phyloP scores from a whole-genome alignment of 2,888 invertebrate species.

The Anthophora plumipes region DNA sequence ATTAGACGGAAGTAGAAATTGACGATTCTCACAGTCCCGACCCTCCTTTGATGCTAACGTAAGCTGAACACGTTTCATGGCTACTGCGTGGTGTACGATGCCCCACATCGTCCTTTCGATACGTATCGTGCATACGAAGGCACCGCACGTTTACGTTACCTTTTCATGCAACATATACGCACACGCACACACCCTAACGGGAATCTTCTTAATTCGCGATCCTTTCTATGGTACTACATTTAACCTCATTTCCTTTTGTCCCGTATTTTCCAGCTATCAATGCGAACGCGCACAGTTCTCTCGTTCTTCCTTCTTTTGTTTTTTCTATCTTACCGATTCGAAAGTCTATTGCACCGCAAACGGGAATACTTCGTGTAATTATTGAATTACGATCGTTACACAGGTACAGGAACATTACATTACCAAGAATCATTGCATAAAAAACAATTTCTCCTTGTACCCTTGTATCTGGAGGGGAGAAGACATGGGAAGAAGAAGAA shows the following conservation, averaged over 20 bases:
- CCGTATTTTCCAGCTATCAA: not conserved
- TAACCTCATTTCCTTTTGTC: constrained; percentile 36
- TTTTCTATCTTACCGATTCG: not conserved
- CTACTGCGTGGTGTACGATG: not conserved
- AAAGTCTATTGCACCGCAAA: not conserved
- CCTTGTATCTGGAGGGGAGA: not conserved
- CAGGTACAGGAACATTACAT: constrained; percentile 2
- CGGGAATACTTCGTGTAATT: not conserved
- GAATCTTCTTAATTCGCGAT: constrained; percentile 38
- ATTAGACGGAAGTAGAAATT: not conserved
- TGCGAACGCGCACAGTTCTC: not conserved
- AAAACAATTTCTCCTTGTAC: not conserved
- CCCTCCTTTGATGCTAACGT: not conserved
- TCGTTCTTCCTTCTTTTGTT: not conserved
- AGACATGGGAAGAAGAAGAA: constrained; percentile 23
- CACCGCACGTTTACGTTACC: not conserved
- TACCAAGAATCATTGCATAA: not conserved
- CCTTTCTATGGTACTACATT: constrained; percentile 9
- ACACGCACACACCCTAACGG: constrained; percentile 31
- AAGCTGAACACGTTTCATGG: constrained; percentile 4
- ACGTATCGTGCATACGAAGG: constrained; percentile 23
- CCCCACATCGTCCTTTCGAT: constrained; percentile 8
- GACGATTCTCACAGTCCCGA: not conserved
- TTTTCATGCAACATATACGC: not conserved
- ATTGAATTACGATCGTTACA: not conserved